A percentile compares a stretch with the other conserved stretches of the same genome.
Conservation (phyloP, 2,888 invertebrate species). For the Phengaris alcon region DNA sequence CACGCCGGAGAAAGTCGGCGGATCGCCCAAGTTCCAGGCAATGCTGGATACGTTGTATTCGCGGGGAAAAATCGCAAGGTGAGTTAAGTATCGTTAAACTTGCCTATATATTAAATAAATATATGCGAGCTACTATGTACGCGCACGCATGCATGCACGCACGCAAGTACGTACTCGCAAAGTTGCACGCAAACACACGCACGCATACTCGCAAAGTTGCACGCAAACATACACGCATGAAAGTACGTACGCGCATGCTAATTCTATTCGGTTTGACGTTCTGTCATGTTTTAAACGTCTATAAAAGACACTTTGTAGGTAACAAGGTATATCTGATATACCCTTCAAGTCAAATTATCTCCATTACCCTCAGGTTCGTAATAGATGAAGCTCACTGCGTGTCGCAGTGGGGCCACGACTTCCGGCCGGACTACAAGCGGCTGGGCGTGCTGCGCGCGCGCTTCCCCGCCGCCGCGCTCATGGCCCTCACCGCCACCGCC, state of each 20-base stretch:
- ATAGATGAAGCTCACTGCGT: constrained; percentile 99
- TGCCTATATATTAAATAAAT: not conserved
- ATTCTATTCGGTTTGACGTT: too few relatives aligned
- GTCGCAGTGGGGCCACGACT: constrained; percentile 99
- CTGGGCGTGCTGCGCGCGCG: constrained; percentile 84
- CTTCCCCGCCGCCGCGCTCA: constrained; percentile 81
- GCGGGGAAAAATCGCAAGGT: constrained; percentile 83
- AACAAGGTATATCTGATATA: too few relatives aligned
- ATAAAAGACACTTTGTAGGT: not conserved
- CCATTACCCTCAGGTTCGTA: constrained; percentile 82
- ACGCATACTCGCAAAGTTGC: not conserved
- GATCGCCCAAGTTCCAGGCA: constrained; percentile 86
- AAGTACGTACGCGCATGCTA: not conserved
- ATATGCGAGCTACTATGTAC: not conserved
- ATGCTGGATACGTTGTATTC: constrained; percentile 84
- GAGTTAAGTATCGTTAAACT: not conserved
- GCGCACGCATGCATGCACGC: not conserved
- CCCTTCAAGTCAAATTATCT: not conserved
- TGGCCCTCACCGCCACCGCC: constrained; percentile 97
- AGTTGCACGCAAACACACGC: too few relatives aligned
- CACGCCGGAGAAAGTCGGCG: constrained; percentile 96
- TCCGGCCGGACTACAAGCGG: constrained; percentile 93
- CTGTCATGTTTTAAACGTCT: too few relatives aligned
- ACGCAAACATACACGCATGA: not conserved
- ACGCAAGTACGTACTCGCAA: not conserved